Conservation (phyloP, 1,140 invertebrate genomes). For the Brachionus angularis region DNA sequence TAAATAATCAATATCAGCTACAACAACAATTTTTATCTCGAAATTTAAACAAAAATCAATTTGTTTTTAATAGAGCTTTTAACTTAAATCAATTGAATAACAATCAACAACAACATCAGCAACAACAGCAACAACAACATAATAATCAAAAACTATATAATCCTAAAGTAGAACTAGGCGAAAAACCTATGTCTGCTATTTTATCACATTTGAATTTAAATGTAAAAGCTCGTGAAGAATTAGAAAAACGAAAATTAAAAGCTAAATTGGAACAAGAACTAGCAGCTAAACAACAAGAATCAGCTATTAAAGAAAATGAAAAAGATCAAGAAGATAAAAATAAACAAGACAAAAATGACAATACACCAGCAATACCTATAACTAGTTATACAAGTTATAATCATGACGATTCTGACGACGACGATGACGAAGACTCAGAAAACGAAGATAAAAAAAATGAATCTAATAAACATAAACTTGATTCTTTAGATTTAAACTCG, state of each 20-base stretch:
- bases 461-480: not conserved
- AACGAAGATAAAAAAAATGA: not conserved
- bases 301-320: not conserved
- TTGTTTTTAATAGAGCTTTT: too few relatives aligned
- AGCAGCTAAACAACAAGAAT: too few relatives aligned
- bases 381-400: constrained; percentile 23
- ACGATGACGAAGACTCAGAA: not conserved
- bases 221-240: constrained; percentile 22
- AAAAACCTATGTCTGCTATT: not conserved
- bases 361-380: constrained; percentile 25
- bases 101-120: not conserved
- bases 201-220: constrained; percentile 40
- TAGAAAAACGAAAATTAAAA: constrained; percentile 26
- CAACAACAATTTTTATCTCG: too few relatives aligned
- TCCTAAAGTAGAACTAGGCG: too few relatives aligned
- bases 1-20: too few relatives aligned
- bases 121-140: not conserved
- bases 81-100: not conserved
- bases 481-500: not conserved
- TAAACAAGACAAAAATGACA: not conserved
- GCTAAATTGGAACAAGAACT: constrained; percentile 25
- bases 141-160: not conserved
- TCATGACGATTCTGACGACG: constrained; percentile 11
- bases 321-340: constrained; percentile 5
- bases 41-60: too few relatives aligned